These are phyloP conservation scores for Ageneiosus marmoratus DNA, from an alignment of 2,113 vertebrate species.

Conservation along the genomic window DNA sequence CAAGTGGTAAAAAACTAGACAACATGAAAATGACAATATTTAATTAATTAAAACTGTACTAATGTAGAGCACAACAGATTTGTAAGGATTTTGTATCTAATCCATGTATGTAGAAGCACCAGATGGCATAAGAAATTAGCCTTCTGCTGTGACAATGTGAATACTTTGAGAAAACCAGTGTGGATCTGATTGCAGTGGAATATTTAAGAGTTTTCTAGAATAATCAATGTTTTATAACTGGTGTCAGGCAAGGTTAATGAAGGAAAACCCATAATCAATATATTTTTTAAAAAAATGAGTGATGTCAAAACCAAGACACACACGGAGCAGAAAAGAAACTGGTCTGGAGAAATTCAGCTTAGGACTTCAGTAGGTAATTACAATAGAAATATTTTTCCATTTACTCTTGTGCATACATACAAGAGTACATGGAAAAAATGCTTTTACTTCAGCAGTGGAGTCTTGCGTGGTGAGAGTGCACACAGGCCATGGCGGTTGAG, in stretches of 20 bases:
- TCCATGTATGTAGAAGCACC: background rate
- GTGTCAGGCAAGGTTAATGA: background rate
- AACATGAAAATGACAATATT: background rate
- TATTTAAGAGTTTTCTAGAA: background rate
- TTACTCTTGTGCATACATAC: too few species aligned
- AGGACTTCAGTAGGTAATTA: background rate
- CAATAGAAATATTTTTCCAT: too few species aligned
- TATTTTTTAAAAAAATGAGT: background rate
- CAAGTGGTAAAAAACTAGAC: background rate
- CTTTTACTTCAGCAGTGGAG: too few species aligned
- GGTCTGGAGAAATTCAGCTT: background rate
- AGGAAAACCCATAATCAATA: background rate
- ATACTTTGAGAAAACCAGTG: background rate
- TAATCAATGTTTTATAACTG: background rate
- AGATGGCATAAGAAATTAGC: constrained; percentile 15
- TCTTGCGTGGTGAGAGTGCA: too few species aligned
- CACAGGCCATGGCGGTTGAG: too few species aligned
- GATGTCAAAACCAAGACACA: background rate
- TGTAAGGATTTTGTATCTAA: background rate
- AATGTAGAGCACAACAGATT: constrained; percentile 1
- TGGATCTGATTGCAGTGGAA: background rate
- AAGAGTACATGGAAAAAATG: too few species aligned
- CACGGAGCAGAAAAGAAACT: background rate
- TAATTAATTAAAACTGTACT: too few species aligned
- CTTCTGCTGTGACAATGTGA: background rate